Base-by-base conservation (phyloP, 92 coral and sea anemone genomes). In the Paramuricea clavata region DNA sequence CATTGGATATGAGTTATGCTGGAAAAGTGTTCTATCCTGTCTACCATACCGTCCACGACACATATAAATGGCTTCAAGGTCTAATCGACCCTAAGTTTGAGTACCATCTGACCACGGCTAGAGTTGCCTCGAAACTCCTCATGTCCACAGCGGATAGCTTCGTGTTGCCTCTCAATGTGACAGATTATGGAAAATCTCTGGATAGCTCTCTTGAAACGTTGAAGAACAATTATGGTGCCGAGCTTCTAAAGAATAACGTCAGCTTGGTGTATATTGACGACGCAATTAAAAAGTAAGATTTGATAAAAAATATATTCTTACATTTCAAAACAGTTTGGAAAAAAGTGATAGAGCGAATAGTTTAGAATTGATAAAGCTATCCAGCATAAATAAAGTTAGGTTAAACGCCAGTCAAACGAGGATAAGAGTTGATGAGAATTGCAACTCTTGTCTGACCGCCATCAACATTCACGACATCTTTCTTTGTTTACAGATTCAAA, bases 11-110 rank as follows among this genome's bases (percentile, higher is more conserved):
- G 19, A 26, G 34, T 7, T 94, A 96, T 80, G 93, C 89, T 49
- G 85, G 68, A n/a, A 23, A 92, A 4, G 49, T 82, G 9, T 50
- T 36, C 70, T 94, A 94, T 69, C 99, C 99, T 10, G 98, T 94
- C 16, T 96, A 96, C 71, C 99, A 96, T 71, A 85, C 99, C 6
- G 98, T 94, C 70, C 98, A 96, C 86, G 99, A 96, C 65, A 96
- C 99, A 10, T 92, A 82, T 68, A 76, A 91, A 41, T 94, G 95
- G 96, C 52, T 94, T 52, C 86, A 74, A 31, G 94, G 81, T 79
- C 90, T 96, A 60, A 81, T 88, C 16, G 99, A 96, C 69, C 99
- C 99, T 0, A 59, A 94, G 3, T 96, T 96, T 65, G 82, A 43
- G 41, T 83, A 82, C 26, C 96, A 93, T 64, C 90, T 89, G 70